These are phyloP conservation scores for Leucoraja ocellata DNA, from an alignment of 2,797 vertebrate species.

Conservation along the genomic window DNA sequence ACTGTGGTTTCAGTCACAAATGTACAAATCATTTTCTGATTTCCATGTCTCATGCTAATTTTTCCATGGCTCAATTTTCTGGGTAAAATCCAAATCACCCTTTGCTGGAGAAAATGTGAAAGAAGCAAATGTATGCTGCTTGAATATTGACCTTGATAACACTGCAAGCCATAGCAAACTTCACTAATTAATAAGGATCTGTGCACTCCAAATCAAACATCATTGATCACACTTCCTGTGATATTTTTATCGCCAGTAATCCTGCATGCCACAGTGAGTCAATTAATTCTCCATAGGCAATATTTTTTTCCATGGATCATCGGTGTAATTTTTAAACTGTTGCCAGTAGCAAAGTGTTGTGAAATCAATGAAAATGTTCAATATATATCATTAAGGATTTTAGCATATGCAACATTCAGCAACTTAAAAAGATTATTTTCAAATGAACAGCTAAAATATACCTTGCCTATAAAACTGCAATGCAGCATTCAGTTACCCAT, in stretches of 20 bases:
- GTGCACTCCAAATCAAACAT: constrained; percentile 4
- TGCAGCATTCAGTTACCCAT: constrained; percentile 12
- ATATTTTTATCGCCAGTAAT: constrained; percentile 27
- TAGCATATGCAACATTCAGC: not conserved
- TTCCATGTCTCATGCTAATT: not conserved
- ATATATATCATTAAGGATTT: constrained; percentile 20
- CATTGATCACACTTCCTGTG: constrained; percentile 34
- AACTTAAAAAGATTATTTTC: not conserved
- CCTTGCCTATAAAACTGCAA: constrained; percentile 6
- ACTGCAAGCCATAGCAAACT: not conserved
- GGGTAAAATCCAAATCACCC: not conserved
- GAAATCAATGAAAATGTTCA: constrained; percentile 36
- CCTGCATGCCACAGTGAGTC: not conserved
- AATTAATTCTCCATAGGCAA: constrained; percentile 37
- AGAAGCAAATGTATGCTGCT: constrained; percentile 12
- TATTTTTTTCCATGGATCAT: not conserved
- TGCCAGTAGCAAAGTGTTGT: constrained; percentile 22
- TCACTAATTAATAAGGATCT: constrained; percentile 31
- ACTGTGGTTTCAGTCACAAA: not conserved
- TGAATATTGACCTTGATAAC: constrained; percentile 22
- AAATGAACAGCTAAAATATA: constrained; percentile 5
- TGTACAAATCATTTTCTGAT: constrained; percentile 1
- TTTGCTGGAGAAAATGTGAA: constrained; percentile 5
- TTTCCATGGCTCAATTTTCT: constrained; percentile 7
- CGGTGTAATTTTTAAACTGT: constrained; percentile 28